These are phyloP conservation scores for Ectemnius continuus DNA, from an alignment of 2,888 invertebrate genomes.

Conservation along the genomic window DNA sequence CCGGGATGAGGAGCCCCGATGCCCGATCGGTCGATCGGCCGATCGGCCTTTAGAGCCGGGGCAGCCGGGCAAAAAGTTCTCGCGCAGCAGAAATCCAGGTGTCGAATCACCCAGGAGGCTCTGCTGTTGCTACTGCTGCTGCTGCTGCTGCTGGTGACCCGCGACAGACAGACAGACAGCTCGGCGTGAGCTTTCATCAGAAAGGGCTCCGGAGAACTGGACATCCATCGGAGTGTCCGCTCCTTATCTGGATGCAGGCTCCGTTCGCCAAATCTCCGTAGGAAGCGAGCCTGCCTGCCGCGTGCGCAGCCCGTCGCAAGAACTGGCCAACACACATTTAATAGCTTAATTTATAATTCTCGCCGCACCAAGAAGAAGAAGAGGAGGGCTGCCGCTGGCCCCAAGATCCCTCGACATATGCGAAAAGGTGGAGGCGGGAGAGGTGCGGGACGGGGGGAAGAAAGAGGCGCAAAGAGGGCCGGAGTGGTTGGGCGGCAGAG, in stretches of 20 bases:
- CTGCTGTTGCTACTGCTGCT: too few species aligned
- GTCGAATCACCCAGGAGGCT: conserved; percentile 45
- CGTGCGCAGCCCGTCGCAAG: conserved; percentile 37
- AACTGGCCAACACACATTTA: conserved; percentile 69
- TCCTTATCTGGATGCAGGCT: conserved; percentile 46
- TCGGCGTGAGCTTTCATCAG: conserved; percentile 36
- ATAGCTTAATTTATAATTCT: conserved; percentile 77
- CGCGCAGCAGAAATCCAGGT: conserved; percentile 52
- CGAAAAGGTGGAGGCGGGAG: conserved; percentile 22
- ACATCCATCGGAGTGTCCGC: conserved; percentile 27
- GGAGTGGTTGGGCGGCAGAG: too few species aligned
- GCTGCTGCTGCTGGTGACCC: too few species aligned
- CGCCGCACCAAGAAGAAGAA: conserved; percentile 59
- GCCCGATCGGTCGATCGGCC: conserved; percentile 21
- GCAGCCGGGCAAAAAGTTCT: conserved; percentile 37
- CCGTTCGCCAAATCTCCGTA: conserved; percentile 48
- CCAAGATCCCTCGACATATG: background rate
- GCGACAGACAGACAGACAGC: conserved; percentile 38
- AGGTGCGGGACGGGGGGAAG: background rate
- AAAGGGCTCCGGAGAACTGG: too few species aligned
- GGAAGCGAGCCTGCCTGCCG: conserved; percentile 19
- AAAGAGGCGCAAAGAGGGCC: background rate
- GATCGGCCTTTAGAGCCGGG: conserved; percentile 18
- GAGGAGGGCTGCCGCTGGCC: background rate
- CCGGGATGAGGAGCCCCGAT: conserved; percentile 16